Conservation (phyloP, 2,888 invertebrate genomes). For the Athrips mouffetella region DNA sequence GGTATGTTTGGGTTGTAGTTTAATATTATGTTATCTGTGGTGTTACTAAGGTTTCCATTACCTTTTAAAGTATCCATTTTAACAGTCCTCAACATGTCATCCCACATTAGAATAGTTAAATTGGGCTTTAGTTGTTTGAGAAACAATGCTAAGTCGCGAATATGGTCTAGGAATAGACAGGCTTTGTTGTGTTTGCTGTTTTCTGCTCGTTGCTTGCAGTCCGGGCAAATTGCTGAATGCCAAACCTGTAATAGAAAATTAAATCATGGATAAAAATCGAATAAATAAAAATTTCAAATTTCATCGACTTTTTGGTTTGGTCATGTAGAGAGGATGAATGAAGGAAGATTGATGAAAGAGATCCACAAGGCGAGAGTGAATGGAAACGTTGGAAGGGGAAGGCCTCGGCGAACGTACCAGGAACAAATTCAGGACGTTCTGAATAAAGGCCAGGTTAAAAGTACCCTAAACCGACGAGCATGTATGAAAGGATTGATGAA, state of each 20-base stretch:
- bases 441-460: too few species aligned
- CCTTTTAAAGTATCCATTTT: conserved; percentile 76
- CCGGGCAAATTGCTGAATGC: conserved; percentile 81
- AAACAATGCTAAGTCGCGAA: conserved; percentile 78
- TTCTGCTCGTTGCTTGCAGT: conserved; percentile 72
- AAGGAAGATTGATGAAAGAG: too few species aligned
- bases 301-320: too few species aligned
- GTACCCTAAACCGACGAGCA: too few species aligned
- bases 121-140: conserved; percentile 80
- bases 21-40: background rate
- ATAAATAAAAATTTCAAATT: too few species aligned
- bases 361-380: too few species aligned
- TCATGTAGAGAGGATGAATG: too few species aligned
- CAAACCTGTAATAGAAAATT: conserved; percentile 77
- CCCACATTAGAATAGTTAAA: conserved; percentile 87
- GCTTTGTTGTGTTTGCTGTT: conserved; percentile 71
- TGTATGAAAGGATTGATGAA: too few species aligned
- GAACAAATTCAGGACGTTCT: too few species aligned
- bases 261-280: background rate
- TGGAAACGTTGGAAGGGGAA: too few species aligned
- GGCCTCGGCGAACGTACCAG: too few species aligned
- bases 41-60: conserved; percentile 35
- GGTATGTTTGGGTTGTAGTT: too few species aligned
- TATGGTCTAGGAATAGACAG: conserved; percentile 82
- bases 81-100: conserved; percentile 88